Conservation (phyloP, 2,797 vertebrate species). For the Avahi laniger region DNA sequence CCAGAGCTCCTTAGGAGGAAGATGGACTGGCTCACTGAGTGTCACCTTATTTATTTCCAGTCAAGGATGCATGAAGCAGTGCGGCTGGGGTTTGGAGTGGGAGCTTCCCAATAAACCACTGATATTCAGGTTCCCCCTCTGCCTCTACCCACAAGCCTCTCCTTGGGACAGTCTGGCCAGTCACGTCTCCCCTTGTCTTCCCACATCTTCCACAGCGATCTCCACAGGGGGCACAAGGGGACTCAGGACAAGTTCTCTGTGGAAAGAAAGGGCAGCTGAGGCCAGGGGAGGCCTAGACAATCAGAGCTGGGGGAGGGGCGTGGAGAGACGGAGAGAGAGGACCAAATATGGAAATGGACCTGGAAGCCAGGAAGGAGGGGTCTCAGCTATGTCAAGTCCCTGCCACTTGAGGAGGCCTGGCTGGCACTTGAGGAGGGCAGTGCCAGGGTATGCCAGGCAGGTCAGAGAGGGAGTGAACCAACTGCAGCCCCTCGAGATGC, state of each 20-base stretch:
- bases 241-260: background rate
- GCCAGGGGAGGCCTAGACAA: background rate
- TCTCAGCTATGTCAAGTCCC: slow-evolving; percentile 48
- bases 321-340: background rate
- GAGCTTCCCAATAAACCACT: slow-evolving; percentile 71
- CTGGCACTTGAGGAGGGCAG: background rate
- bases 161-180: background rate
- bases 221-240: background rate
- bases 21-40: background rate
- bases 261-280: background rate
- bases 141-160: background rate
- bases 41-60: slow-evolving; percentile 74
- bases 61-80: background rate
- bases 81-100: slow-evolving; percentile 49
- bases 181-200: background rate
- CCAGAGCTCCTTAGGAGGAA: background rate
- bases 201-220: background rate
- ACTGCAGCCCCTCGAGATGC: slow-evolving; percentile 63
- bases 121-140: background rate
- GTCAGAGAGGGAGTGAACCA: background rate
- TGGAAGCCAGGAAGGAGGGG: background rate
- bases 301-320: background rate
- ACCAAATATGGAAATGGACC: background rate
- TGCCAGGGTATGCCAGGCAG: slow-evolving; percentile 30
- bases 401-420: slow-evolving; percentile 40